These are phyloP conservation scores for Criorhina ranunculi DNA, from an alignment of 2,888 invertebrate species.

Conservation along the genomic window DNA sequence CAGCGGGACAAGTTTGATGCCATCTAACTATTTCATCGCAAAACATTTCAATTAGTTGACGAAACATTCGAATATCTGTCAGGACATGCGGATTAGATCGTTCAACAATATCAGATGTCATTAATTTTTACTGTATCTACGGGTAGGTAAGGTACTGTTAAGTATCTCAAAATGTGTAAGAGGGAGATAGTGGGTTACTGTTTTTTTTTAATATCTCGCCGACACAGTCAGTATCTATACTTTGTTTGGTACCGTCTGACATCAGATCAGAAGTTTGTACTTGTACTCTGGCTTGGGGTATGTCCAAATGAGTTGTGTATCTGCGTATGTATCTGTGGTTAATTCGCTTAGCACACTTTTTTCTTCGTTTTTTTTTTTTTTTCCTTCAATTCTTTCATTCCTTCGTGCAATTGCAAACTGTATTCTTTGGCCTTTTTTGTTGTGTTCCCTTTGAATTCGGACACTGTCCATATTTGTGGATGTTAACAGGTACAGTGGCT, in stretches of 20 bases:
- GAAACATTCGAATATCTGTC: slow-evolving; percentile 60
- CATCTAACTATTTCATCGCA: slow-evolving; percentile 79
- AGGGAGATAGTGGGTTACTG: slow-evolving; percentile 29
- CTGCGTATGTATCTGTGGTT: slow-evolving; percentile 22
- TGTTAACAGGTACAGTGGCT: slow-evolving; percentile 51
- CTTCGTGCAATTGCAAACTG: slow-evolving; percentile 35
- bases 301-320: slow-evolving; percentile 34
- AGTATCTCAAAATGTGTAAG: slow-evolving; percentile 6
- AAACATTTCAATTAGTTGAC: slow-evolving; percentile 64
- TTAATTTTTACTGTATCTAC: slow-evolving; percentile 29
- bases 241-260: slow-evolving; percentile 23
- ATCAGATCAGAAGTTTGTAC: slow-evolving; percentile 34
- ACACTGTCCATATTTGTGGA: slow-evolving; percentile 34
- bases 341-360: slow-evolving; percentile 15
- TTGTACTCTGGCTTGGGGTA: neutral
- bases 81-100: slow-evolving; percentile 60
- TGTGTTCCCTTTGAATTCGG: slow-evolving; percentile 34
- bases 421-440: slow-evolving; percentile 30
- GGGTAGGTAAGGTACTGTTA: neutral
- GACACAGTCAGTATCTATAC: neutral
- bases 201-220: slow-evolving; percentile 28
- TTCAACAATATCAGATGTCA: slow-evolving; percentile 71
- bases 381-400: neutral
- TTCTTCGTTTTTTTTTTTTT: slow-evolving; percentile 10
- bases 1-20: slow-evolving; percentile 78